These are phyloP conservation scores for Leptinotarsa undecemlineata DNA, from an alignment of 1,140 invertebrate genomes.

Conservation along the genomic window DNA sequence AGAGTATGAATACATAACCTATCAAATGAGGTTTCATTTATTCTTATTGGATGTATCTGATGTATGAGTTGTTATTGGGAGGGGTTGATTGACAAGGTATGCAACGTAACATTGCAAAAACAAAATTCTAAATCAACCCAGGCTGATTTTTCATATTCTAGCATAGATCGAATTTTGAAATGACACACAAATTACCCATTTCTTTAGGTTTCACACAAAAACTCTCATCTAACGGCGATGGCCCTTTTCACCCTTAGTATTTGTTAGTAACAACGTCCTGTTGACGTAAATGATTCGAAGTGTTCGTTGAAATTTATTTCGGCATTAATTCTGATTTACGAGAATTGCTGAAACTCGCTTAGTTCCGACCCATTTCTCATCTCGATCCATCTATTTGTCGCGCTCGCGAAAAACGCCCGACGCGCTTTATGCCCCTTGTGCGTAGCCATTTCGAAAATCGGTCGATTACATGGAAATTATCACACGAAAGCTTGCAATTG, in stretches of 20 bases:
- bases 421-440: neutral
- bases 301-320: slow-evolving; percentile 45
- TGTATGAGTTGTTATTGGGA: too few species aligned
- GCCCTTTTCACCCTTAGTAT: slow-evolving; percentile 8
- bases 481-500: neutral
- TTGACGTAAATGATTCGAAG: slow-evolving; percentile 45
- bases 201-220: too few species aligned
- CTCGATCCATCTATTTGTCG: slow-evolving; percentile 46
- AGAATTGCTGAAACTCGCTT: slow-evolving; percentile 42
- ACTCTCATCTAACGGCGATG: neutral
- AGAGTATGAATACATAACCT: too few species aligned
- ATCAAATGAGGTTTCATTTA: too few species aligned
- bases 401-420: slow-evolving; percentile 27
- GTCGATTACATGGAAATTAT: slow-evolving; percentile 1
- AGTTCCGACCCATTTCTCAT: slow-evolving; percentile 47
- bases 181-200: too few species aligned
- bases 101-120: too few species aligned
- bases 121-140: too few species aligned
- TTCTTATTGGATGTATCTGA: too few species aligned
- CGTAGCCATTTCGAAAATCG: neutral
- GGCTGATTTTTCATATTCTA: too few species aligned
- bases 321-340: slow-evolving; percentile 50
- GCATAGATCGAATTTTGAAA: too few species aligned
- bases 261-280: slow-evolving; percentile 22
- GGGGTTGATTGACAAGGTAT: too few species aligned